phyloP scores from a whole-genome alignment of 2,888 invertebrate genomes.

The Octodonta nipae region DNA sequence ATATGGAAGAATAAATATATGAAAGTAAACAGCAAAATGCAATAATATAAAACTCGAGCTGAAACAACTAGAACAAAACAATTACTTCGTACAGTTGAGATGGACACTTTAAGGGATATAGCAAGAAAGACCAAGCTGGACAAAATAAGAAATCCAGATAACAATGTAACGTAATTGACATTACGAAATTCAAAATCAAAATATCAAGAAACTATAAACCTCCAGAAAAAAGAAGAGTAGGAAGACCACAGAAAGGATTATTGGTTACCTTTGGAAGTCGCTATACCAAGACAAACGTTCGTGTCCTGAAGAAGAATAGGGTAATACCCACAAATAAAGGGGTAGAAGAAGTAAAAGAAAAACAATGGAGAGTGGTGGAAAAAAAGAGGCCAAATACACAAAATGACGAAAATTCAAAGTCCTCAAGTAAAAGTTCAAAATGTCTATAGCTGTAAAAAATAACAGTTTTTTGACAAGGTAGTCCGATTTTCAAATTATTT shows the following conservation, averaged over 20 bases:
- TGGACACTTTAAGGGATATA: not conserved
- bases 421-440: no score
- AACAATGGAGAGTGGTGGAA: no score
- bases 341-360: no score
- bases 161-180: not conserved
- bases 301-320: no score
- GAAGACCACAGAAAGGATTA: not conserved
- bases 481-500: no score
- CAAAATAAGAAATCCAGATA: not conserved
- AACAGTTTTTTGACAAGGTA: no score
- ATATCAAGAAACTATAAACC: not conserved
- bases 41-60: not conserved
- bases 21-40: not conserved
- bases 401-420: no score
- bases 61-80: not conserved
- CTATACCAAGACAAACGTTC: no score
- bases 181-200: not conserved
- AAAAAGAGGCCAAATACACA: no score
- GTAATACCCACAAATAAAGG: no score
- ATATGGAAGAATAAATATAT: conserved; percentile 1
- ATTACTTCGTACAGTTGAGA: conserved; percentile 1
- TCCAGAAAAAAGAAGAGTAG: not conserved
- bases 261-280: no score
- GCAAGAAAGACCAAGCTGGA: not conserved
- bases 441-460: no score